phyloP scores from a whole-genome alignment of 2,113 vertebrate genomes.

The Archocentrus centrarchus region DNA sequence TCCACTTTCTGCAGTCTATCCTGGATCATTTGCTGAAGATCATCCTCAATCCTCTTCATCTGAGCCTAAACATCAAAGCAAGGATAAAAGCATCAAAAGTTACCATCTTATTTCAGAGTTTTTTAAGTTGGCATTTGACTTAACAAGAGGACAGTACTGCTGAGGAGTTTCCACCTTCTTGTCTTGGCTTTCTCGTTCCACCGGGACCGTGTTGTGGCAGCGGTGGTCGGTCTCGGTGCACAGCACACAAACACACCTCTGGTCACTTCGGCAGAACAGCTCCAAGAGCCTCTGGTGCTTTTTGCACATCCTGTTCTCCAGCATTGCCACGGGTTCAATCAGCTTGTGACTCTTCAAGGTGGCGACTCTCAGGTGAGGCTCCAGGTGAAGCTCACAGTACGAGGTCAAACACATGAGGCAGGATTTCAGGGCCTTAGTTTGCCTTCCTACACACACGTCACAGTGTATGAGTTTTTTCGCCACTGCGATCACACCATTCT shows the following conservation, averaged over 20 bases:
- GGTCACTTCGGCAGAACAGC: conserved; percentile 81
- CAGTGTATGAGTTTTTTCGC: conserved; percentile 54
- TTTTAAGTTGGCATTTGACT: rapidly evolving
- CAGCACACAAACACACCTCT: conserved; percentile 78
- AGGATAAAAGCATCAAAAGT: not conserved
- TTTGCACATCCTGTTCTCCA: conserved; percentile 76
- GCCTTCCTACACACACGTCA: conserved; percentile 77
- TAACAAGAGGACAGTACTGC: not conserved
- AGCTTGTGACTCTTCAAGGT: conserved; percentile 75
- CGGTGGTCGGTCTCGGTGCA: conserved; percentile 77
- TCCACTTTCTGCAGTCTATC: conserved; percentile 76
- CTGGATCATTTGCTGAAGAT: conserved; percentile 79
- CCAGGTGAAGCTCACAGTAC: conserved; percentile 80
- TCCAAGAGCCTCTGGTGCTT: conserved; percentile 78
- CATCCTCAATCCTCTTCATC: conserved; percentile 59
- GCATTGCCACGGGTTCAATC: conserved; percentile 71
- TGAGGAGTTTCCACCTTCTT: conserved; percentile 67
- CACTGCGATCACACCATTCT: not conserved
- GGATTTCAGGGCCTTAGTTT: conserved; percentile 73
- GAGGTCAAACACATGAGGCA: conserved; percentile 83
- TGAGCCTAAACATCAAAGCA: conserved; percentile 52
- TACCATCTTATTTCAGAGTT: rapidly evolving
- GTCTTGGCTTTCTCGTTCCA: conserved; percentile 75
- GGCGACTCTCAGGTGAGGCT: conserved; percentile 67
- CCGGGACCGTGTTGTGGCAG: conserved; percentile 70